Conservation (phyloP, 2,797 vertebrate genomes). For the Adelosebastes latens region DNA sequence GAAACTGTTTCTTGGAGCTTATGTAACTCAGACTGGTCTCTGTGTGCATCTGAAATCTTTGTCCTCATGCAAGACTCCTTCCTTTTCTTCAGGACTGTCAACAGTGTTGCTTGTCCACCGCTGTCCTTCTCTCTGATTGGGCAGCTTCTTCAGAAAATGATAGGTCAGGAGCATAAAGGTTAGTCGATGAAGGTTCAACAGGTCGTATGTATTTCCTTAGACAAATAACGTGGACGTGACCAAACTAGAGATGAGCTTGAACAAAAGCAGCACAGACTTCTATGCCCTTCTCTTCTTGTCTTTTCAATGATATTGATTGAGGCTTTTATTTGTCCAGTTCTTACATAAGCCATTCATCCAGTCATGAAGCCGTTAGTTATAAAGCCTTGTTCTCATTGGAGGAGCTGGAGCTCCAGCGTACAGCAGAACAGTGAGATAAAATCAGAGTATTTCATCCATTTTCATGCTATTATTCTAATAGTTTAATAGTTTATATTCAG, state of each 20-base stretch:
- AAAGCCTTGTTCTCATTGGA: neutral
- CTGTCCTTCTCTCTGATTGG: constrained; percentile 18
- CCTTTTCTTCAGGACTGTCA: constrained; percentile 6
- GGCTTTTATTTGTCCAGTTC: neutral
- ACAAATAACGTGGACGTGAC: neutral
- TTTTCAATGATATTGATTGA: neutral
- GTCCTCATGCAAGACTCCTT: constrained; percentile 1
- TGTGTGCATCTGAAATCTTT: constrained; percentile 5
- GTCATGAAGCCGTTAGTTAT: neutral
- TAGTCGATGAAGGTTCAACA: neutral
- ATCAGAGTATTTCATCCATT: neutral
- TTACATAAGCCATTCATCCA: neutral
- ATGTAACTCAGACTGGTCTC: constrained; percentile 35
- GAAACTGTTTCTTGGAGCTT: constrained; percentile 4
- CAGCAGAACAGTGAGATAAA: neutral
- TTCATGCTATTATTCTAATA: neutral
- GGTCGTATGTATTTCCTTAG: neutral
- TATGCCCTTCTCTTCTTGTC: neutral
- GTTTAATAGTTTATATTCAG: neutral
- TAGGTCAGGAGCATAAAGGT: neutral
- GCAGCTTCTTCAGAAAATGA: neutral
- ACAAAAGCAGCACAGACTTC: neutral
- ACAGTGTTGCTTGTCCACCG: neutral
- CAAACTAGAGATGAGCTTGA: neutral
- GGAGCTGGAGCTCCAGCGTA: neutral